These are phyloP conservation scores for Himalopsyche anomala DNA, from an alignment of 2,888 invertebrate species.

Conservation along the genomic window DNA sequence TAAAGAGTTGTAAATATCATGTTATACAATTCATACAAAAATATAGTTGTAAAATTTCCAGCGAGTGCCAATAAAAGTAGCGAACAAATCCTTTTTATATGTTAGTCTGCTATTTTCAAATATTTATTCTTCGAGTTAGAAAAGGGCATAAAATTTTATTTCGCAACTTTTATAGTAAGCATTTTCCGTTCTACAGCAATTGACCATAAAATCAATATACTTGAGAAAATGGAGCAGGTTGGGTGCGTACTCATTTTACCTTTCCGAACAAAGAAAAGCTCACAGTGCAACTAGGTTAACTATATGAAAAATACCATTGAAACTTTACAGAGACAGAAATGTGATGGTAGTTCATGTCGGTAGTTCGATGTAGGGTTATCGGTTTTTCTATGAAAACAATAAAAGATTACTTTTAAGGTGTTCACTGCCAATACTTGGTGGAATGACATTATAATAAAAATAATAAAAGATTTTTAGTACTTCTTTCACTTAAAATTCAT, in stretches of 20 bases:
- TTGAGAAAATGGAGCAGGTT: slow-evolving; percentile 14
- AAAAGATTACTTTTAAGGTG: too few relatives aligned
- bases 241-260: slow-evolving; percentile 1
- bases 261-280: background rate
- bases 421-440: too few relatives aligned
- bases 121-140: too few relatives aligned
- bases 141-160: background rate
- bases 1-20: too few relatives aligned
- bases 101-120: too few relatives aligned
- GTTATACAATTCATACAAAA: too few relatives aligned
- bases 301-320: background rate
- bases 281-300: background rate
- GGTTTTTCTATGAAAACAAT: background rate
- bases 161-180: background rate
- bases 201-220: slow-evolving; percentile 4
- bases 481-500: too few relatives aligned
- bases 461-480: too few relatives aligned
- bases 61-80: too few relatives aligned
- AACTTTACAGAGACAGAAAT: background rate
- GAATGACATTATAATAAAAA: too few relatives aligned
- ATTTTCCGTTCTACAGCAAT: background rate
- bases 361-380: background rate
- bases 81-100: too few relatives aligned
- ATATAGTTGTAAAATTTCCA: too few relatives aligned
- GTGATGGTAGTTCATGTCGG: background rate